These are phyloP conservation scores for Drosophila ezoana DNA, from an alignment of 2,888 invertebrate genomes.

Conservation along the genomic window DNA sequence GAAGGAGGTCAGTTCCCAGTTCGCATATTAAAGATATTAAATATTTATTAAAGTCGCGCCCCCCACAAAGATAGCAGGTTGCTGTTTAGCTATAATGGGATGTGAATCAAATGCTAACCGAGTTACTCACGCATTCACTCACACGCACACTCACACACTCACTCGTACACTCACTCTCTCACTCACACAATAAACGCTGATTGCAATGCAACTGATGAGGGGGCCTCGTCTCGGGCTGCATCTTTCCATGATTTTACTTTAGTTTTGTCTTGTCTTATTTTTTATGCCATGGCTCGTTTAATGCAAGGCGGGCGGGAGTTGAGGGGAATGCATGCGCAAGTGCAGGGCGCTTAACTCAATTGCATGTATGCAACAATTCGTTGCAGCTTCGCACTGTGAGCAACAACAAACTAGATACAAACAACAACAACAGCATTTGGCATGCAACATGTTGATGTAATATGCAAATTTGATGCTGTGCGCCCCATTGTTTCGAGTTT, in stretches of 20 bases:
- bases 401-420: slow-evolving; percentile 39
- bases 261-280: slow-evolving; percentile 8
- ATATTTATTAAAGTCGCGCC: slow-evolving; percentile 50
- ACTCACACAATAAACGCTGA: slow-evolving; percentile 50
- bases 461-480: slow-evolving; percentile 70
- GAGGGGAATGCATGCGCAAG: slow-evolving; percentile 20
- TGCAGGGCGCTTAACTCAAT: slow-evolving; percentile 68
- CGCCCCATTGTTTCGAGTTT: slow-evolving; percentile 63
- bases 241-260: slow-evolving; percentile 23
- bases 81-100: slow-evolving; percentile 25
- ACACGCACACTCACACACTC: slow-evolving; percentile 22
- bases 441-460: slow-evolving; percentile 80
- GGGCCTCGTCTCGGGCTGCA: slow-evolving; percentile 23
- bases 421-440: slow-evolving; percentile 39
- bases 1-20: slow-evolving; percentile 53
- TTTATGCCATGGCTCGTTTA: slow-evolving; percentile 66
- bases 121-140: slow-evolving; percentile 54
- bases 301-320: slow-evolving; percentile 1
- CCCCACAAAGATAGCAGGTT: slow-evolving; percentile 43
- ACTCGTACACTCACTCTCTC: slow-evolving; percentile 9
- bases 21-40: slow-evolving; percentile 41
- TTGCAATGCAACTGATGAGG: slow-evolving; percentile 42
- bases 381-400: slow-evolving; percentile 38
- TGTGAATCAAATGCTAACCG: slow-evolving; percentile 41
- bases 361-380: slow-evolving; percentile 70